These are phyloP conservation scores for Amphipyra berbera DNA, from an alignment of 2,888 invertebrate species.

Conservation along the genomic window DNA sequence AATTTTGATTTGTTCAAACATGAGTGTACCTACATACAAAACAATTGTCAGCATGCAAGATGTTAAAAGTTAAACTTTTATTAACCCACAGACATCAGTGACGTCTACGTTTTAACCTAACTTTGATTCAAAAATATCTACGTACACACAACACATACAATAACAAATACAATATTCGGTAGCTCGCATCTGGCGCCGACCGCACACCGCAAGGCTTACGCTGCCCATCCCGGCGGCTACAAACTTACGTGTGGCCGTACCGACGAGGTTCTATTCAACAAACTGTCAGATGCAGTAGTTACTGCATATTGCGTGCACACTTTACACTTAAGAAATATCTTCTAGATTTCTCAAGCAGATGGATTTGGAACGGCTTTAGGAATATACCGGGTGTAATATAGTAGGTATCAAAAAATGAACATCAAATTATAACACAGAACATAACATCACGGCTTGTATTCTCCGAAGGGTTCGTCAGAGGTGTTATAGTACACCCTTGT, in stretches of 20 bases:
- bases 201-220: conserved; percentile 29
- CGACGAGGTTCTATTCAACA: conserved; percentile 50
- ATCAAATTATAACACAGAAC: too few relatives aligned
- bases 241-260: conserved; percentile 40
- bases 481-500: too few relatives aligned
- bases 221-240: conserved; percentile 11
- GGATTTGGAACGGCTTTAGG: not conserved
- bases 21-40: too few relatives aligned
- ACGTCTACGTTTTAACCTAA: too few relatives aligned
- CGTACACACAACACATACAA: not conserved
- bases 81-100: not conserved
- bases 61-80: too few relatives aligned
- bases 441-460: too few relatives aligned
- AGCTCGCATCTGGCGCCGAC: conserved; percentile 38
- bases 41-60: too few relatives aligned
- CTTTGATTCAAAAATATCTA: not conserved
- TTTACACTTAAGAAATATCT: conserved; percentile 28
- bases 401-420: too few relatives aligned
- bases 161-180: conserved; percentile 28
- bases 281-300: conserved; percentile 59
- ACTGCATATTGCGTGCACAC: conserved; percentile 62
- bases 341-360: conserved; percentile 6
- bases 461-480: too few relatives aligned
- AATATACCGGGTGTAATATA: not conserved
- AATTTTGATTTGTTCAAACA: too few relatives aligned